Evolutionary conservation across 2,888 invertebrate genomes (phyloP).

Genomic region (Drepanosiphum platanoidis): DNA sequence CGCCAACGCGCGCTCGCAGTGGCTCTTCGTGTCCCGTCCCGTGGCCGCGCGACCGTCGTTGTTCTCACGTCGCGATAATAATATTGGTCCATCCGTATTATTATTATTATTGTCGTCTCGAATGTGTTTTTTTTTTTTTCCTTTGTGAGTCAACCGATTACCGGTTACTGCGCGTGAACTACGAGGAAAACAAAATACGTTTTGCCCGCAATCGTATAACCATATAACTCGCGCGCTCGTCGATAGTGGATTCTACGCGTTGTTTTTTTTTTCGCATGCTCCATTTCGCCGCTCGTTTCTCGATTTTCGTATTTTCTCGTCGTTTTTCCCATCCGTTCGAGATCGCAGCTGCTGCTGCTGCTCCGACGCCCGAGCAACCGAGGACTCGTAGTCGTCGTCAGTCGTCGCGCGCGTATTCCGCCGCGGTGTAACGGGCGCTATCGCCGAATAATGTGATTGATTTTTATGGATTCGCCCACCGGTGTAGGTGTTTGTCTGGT

Average conservation of each 20-base stretch:
- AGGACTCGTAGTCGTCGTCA: background rate
- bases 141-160: background rate
- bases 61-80: background rate
- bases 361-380: background rate
- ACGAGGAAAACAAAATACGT: background rate
- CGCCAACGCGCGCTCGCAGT: background rate
- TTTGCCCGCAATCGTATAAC: background rate
- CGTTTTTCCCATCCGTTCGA: background rate
- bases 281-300: background rate
- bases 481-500: constrained; percentile 65
- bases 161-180: constrained; percentile 1
- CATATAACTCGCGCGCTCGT: background rate
- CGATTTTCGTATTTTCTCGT: background rate
- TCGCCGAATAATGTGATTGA: constrained; percentile 60
- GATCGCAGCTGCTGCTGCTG: background rate
- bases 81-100: background rate
- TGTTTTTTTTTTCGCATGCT: too few relatives aligned
- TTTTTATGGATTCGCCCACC: constrained; percentile 61
- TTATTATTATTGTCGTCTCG: background rate
- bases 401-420: too few relatives aligned
- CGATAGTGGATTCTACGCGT: background rate
- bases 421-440: constrained; percentile 27
- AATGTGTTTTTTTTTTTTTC: too few relatives aligned
- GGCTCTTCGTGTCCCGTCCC: background rate
- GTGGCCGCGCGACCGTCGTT: background rate